These are phyloP conservation scores for Netelia fuscicornis DNA, from an alignment of 2,888 invertebrate species.

Conservation along the genomic window DNA sequence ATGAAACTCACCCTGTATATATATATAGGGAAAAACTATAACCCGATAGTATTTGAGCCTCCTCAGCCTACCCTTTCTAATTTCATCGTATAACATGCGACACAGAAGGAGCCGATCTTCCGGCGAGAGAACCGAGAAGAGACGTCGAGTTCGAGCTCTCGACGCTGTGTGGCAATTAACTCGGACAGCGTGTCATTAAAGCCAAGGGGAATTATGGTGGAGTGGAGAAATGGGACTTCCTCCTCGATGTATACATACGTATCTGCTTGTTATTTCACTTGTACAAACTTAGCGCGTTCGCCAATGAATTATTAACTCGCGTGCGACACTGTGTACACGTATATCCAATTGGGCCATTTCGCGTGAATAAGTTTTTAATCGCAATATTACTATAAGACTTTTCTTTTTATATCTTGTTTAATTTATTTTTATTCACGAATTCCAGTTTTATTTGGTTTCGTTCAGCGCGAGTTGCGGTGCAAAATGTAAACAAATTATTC, in stretches of 20 bases:
- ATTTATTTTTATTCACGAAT: too few species aligned
- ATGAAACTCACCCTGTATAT: background rate
- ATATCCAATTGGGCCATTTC: background rate
- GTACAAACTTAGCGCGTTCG: constrained; percentile 6
- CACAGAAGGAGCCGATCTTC: constrained; percentile 6
- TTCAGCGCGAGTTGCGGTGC: too few species aligned
- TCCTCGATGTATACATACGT: constrained; percentile 26
- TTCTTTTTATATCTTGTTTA: too few species aligned
- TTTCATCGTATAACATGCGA: constrained; percentile 46
- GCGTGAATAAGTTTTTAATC: background rate
- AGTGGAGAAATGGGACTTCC: constrained; percentile 52
- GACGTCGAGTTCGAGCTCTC: background rate
- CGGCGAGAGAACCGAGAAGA: constrained; percentile 26
- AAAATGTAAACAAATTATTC: too few species aligned
- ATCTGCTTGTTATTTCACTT: background rate
- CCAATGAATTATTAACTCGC: constrained; percentile 17
- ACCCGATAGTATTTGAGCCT: constrained; percentile 52
- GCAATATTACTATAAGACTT: too few species aligned
- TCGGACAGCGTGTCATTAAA: constrained; percentile 64
- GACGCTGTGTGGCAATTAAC: constrained; percentile 55
- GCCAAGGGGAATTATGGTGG: constrained; percentile 48
- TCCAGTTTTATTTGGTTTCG: too few species aligned
- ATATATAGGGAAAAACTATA: background rate
- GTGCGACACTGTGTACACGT: background rate
- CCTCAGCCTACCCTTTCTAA: constrained; percentile 55